Base-by-base conservation (phyloP, 2,888 invertebrate genomes). In the Blera fallax region DNA sequence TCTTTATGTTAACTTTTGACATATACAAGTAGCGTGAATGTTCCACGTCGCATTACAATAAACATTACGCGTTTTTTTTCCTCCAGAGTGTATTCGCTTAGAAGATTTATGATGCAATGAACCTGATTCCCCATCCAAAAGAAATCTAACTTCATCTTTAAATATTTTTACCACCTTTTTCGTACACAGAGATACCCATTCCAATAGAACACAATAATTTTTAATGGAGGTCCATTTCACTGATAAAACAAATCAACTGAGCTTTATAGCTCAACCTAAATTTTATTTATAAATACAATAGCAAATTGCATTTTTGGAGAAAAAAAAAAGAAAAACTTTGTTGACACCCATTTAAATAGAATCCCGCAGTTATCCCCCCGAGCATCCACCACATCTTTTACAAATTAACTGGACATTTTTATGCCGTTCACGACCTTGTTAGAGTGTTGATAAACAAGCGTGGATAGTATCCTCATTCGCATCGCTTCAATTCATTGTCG, bases 371-470 rank as follows among this genome's bases (percentile, higher is more conserved):
- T 8, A n/a, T n/a, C 14, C 16, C 14, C 40, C n/a, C 3, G 2
- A 40, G 7, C 7, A 58, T 40, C 40, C 14, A 27, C 45, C 40
- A 60, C 29, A 29, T 29, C 62, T 29, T 62, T 58, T 18, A 34
- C 45, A 56, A 70, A 56, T 56, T 27, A 60, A 62, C 60, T 60
- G 50, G 37, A n/a, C 11, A 40, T 70, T 48, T 40, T 40, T 52
- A 52, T 62, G 52, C 29, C 29, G 21, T 54, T 56, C 21, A 56
- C 34, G 54, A 64, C 54, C 74, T 65, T 65, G 64, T 32, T 50
- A 4, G 32, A 24, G 24, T 65, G 65, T 34, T 56, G 64, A 65
- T 65, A 65, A 54, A 72, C 60, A 72, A 43, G 21, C 8, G 14
- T 8, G 16, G 1, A 37, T n/a, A 14, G 10, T 6, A 54, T 73